Base-by-base conservation (phyloP, 1,140 invertebrate genomes). In the Odontomachus brunneus region DNA sequence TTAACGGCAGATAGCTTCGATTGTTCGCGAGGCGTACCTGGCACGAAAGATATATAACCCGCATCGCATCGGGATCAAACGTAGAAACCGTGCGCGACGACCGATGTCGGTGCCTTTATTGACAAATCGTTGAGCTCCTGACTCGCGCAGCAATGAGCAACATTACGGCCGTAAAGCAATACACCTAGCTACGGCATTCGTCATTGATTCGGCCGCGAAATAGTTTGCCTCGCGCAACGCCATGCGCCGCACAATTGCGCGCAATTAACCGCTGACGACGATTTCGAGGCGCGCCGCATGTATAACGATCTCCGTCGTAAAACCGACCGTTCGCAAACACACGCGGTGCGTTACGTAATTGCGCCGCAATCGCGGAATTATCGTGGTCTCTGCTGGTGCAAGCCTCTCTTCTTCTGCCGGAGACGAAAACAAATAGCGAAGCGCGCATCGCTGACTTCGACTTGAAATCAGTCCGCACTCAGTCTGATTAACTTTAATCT, bases 191-290 rank as follows among this genome's bases (percentile, higher is more conserved):
- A 11, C 3, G 11, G 17, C n/a, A 7, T 48, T 57, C 22, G 51
- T 29, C 75, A 57, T 80, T 80, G 53, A 48, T 69, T 69, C 33
- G 33, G 51, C 17, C 65, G 75, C 75, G 65, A 44, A 80, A 80
- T 71, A 48, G 51, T 69, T 69, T 80, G 57, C 33, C 51, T 48
- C 63, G 62, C 9, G 38, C 38, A 11, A 44, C 9, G 38, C 9
- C 49, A 29, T 63, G 63, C 49, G 49, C 75, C 26, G 12, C 22
- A n/a, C 3, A 3, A 67, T 69, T 57, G 29, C 17, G 75, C 48
- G 48, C 51, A 69, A 80, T 80, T 80, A 80, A 69, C 63, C 38
- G 49, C 51, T 66, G 38, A 44, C 38, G 38, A 44, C 33, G 22
- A 38, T 29, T 71, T 57, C 33, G 19, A 71, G 57, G 29, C 22